phyloP scores from a whole-genome alignment of 2,113 vertebrate species.

The Prietella phreatophila region DNA sequence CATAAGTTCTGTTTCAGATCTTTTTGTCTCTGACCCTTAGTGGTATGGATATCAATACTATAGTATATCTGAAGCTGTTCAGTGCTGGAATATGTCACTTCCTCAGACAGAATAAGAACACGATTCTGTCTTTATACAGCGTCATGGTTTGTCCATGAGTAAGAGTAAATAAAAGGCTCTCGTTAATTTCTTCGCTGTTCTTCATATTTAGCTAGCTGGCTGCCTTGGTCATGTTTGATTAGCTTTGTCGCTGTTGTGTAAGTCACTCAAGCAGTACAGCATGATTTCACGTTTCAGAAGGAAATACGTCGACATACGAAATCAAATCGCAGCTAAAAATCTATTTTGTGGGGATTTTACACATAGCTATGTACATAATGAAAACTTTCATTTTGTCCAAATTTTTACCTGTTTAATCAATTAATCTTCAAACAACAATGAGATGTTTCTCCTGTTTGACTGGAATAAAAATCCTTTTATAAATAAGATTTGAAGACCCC shows the following conservation, averaged over 20 bases:
- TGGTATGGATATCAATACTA: background rate
- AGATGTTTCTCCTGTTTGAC: background rate
- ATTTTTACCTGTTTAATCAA: background rate
- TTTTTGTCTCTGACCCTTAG: background rate
- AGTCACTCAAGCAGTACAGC: background rate
- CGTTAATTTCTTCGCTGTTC: background rate
- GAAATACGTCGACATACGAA: background rate
- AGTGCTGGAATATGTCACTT: background rate
- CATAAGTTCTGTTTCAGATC: background rate
- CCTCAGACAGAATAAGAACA: background rate
- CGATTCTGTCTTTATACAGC: background rate
- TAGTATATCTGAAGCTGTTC: background rate
- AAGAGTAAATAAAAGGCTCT: background rate
- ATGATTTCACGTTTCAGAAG: background rate
- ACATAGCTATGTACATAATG: background rate
- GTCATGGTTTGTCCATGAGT: background rate
- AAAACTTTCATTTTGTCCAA: background rate
- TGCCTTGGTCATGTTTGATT: background rate
- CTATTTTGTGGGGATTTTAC: background rate
- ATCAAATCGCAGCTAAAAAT: background rate
- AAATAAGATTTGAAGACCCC: background rate
- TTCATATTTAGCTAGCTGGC: background rate
- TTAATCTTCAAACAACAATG: background rate
- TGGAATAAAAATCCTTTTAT: background rate
- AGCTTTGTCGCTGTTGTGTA: background rate